Percentiles rank a stretch among this genome's conserved stretches.
Evolutionary conservation across 2,113 vertebrate species (phyloP).

Genomic region (Ceyx margarethae): DNA sequence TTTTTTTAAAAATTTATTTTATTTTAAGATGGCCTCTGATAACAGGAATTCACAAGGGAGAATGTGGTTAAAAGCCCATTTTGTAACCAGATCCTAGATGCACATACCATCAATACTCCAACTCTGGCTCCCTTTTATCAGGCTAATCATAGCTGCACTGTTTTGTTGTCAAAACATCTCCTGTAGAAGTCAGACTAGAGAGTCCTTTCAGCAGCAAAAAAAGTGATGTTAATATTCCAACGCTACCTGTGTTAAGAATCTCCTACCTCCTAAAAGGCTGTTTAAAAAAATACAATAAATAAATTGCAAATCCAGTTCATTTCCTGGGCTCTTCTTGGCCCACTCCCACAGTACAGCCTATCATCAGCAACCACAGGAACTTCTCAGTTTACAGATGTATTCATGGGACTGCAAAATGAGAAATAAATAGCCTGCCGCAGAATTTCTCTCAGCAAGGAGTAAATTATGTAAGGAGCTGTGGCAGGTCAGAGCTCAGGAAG

Average conservation of each 20-base stretch:
- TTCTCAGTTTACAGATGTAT: not conserved
- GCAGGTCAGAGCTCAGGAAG: not conserved
- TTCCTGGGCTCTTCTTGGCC: not conserved
- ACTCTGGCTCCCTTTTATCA: constrained; percentile 57
- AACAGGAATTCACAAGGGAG: constrained; percentile 21
- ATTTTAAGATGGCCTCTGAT: constrained; percentile 35
- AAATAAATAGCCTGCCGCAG: not conserved
- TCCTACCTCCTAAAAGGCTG: not conserved
- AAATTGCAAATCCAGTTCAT: not conserved
- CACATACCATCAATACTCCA: constrained; percentile 43
- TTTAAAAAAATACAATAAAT: not conserved
- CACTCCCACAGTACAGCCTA: accelerated
- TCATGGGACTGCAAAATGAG: not conserved
- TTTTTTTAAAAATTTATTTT: not conserved
- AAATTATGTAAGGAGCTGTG: accelerated
- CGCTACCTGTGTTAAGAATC: not conserved
- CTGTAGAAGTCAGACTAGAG: not conserved
- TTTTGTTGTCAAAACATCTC: constrained; percentile 67
- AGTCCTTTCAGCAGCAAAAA: constrained; percentile 20
- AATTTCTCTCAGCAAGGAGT: not conserved
- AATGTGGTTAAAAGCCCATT: constrained; percentile 65
- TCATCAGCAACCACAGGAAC: not conserved
- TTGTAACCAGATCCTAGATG: constrained; percentile 65
- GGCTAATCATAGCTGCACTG: constrained; percentile 55
- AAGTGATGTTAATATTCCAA: not conserved